Percentiles rank a stretch among this genome's conserved stretches.
These are phyloP conservation scores for Budorcas taxicolor DNA, from an alignment of 2,113 vertebrate species.

Conservation along the genomic window DNA sequence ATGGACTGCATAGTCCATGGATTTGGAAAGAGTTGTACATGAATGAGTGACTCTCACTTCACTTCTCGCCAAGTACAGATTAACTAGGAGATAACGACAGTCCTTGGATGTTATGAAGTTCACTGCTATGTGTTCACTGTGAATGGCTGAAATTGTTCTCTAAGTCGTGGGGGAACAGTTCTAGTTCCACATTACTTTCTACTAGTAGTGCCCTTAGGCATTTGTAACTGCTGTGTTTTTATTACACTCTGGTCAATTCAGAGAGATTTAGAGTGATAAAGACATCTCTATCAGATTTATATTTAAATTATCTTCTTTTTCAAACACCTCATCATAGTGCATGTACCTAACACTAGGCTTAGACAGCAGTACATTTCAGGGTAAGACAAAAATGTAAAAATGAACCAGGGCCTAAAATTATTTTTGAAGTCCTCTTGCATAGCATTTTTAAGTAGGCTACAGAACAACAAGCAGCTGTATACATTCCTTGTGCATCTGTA, in stretches of 20 bases:
- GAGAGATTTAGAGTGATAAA: not conserved
- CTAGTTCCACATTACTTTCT: not conserved
- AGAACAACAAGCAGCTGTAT: not conserved
- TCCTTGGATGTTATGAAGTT: not conserved
- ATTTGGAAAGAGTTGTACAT: not conserved
- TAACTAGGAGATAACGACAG: not conserved
- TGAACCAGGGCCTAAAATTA: not conserved
- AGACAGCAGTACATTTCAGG: not conserved
- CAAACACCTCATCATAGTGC: not conserved
- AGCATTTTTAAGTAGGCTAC: not conserved
- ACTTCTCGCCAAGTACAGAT: not conserved
- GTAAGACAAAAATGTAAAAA: not conserved
- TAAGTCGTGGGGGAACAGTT: not conserved
- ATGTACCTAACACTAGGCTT: not conserved
- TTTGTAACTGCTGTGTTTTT: not conserved
- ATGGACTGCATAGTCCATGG: not conserved
- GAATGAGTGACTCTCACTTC: not conserved
- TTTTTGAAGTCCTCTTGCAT: not conserved
- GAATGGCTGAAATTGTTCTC: not conserved
- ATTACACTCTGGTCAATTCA: not conserved
- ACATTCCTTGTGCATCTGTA: not conserved
- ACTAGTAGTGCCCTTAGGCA: not conserved
- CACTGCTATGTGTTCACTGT: too few relatives aligned
- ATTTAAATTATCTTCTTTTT: constrained; percentile 14
- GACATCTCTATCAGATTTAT: not conserved